These are phyloP conservation scores for Ceriagrion tenellum DNA, from an alignment of 2,888 invertebrate species.

Conservation along the genomic window DNA sequence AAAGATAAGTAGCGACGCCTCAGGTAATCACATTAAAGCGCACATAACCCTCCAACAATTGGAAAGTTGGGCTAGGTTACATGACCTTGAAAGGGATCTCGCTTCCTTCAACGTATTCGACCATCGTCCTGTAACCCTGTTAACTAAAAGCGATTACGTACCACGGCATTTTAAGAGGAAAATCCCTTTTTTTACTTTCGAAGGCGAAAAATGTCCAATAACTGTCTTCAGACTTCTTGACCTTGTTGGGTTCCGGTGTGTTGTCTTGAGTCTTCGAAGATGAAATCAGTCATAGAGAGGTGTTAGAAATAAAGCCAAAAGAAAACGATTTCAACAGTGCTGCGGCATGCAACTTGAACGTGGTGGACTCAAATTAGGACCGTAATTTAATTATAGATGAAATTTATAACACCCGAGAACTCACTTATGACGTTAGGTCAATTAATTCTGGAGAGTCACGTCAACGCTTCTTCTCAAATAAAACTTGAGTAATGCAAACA, in stretches of 20 bases:
- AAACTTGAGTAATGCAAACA: too few relatives aligned
- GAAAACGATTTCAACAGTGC: too few relatives aligned
- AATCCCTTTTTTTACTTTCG: constrained; percentile 5
- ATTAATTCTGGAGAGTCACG: too few relatives aligned
- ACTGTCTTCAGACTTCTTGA: neutral
- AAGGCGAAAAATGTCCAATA: neutral
- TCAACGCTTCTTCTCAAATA: too few relatives aligned
- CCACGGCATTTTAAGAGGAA: constrained; percentile 15
- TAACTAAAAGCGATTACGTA: neutral
- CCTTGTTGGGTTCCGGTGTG: neutral
- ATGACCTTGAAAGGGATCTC: constrained; percentile 19
- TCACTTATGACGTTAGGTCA: too few relatives aligned
- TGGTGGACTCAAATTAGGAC: too few relatives aligned
- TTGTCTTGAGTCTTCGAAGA: neutral
- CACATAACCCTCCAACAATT: neutral
- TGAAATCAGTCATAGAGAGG: too few relatives aligned
- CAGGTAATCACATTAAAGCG: constrained; percentile 12
- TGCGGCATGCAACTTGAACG: too few relatives aligned
- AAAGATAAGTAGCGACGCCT: neutral
- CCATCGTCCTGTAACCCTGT: constrained; percentile 20
- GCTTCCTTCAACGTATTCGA: neutral
- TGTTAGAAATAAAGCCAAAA: too few relatives aligned
- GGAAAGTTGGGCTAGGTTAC: neutral
- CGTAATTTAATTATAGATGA: too few relatives aligned
- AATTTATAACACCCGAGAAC: too few relatives aligned